Base-by-base conservation (phyloP, 2,888 invertebrate genomes). In the Ferrisia virgata region DNA sequence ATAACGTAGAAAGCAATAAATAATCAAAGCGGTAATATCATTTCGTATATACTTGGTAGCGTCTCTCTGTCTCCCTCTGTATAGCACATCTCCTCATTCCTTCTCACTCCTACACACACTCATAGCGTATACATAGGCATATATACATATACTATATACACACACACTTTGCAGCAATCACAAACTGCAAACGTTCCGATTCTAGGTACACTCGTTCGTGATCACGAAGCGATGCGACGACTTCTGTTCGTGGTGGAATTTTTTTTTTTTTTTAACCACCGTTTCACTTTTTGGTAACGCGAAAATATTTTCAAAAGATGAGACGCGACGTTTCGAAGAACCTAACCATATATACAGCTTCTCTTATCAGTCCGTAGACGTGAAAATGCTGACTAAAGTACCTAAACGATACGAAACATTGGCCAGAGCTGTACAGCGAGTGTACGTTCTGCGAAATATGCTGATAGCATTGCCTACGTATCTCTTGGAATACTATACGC, bases 1-100 rank as follows among this genome's bases (percentile, higher is more conserved):
- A 40, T 43, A 43, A 47, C 43, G 43, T 53, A 81, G 81, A 31
- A 36, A 72, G 72, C 33, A 72, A 72, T 72, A 72, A 72, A 72
- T 72, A 72, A 72, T 72, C 72, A 36, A 72, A 72, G 72, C 72
- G 33, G 72, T 72, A 72, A 72, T 72, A 72, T 72, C 72, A 33
- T 72, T 72, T 72, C 72, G 72, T 72, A 72, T 72, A 31, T n/a
- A 15, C 31, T 25, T 22, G 22, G 4, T 58, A n/a, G 58, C 58
- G 22, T 58, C 58, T 5, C 43, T 15, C 43, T 28, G 25, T 25
- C 58, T 28, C 11, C 58, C 25, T 64, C 58, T 64, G n/a, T n/a
- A n/a, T n/a, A n/a, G n/a, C n/a, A n/a, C n/a, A n/a, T n/a, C n/a
- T n/a, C n/a, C n/a, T n/a, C n/a, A n/a, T n/a, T n/a, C n/a, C n/a